A percentile compares a stretch with the other conserved stretches of the same genome.
These are phyloP conservation scores for Columba livia DNA, from an alignment of 2,113 vertebrate genomes.

Conservation along the genomic window DNA sequence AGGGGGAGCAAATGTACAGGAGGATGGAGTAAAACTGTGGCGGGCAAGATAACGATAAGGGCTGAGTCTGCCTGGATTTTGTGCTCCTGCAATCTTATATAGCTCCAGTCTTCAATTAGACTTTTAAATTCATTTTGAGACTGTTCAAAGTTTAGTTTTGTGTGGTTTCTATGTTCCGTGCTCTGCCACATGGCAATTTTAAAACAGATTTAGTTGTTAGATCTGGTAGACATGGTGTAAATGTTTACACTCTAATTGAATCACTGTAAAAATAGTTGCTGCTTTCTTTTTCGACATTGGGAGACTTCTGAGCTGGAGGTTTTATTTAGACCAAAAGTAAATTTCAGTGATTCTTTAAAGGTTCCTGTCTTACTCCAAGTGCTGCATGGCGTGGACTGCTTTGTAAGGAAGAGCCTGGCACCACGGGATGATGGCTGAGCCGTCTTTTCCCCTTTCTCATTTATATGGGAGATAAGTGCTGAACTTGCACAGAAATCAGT, in stretches of 20 bases:
- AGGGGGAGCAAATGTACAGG: background rate
- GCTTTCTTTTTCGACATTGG: background rate
- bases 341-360: background rate
- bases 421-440: fast-evolving
- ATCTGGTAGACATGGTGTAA: conserved; percentile 33
- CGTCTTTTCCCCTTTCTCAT: background rate
- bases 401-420: background rate
- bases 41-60: background rate
- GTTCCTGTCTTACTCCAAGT: background rate
- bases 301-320: background rate
- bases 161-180: background rate
- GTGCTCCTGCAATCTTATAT: background rate
- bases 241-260: conserved; percentile 31
- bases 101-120: background rate
- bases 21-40: background rate
- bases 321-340: background rate
- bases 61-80: background rate
- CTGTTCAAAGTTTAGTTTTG: background rate
- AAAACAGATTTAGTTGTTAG: conserved; percentile 24
- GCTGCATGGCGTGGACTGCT: background rate
- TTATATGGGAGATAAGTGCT: background rate
- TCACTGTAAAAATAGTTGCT: conserved; percentile 35
- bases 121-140: background rate
- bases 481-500: background rate
- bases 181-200: conserved; percentile 11